Conservation (phyloP, 1,140 invertebrate genomes). For the Medauroidea extradentata region DNA sequence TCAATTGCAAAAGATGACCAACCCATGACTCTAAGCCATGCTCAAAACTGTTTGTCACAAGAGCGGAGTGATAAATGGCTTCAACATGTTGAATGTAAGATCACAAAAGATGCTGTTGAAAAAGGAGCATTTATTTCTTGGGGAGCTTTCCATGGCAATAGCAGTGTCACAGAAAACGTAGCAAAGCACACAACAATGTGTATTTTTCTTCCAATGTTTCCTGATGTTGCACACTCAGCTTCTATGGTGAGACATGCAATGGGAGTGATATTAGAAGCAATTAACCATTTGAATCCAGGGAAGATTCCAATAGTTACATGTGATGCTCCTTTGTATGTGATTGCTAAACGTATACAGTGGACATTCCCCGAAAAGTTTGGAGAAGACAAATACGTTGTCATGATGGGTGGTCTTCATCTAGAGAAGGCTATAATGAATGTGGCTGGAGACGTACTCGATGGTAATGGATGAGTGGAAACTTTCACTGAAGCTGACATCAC, state of each 20-base stretch:
- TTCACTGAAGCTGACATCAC: conserved; percentile 1
- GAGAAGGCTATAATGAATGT: conserved; percentile 2
- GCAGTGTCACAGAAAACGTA: neutral
- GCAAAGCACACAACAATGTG: neutral
- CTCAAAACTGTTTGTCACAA: neutral
- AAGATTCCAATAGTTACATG: conserved; percentile 22
- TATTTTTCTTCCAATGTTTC: conserved; percentile 16
- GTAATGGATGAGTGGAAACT: conserved; percentile 7
- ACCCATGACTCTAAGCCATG: neutral
- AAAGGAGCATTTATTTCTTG: neutral
- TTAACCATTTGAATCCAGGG: conserved; percentile 21
- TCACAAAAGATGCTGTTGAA: too few species aligned
- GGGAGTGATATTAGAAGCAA: conserved; percentile 11
- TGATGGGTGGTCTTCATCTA: conserved; percentile 9
- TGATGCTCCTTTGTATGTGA: conserved; percentile 24
- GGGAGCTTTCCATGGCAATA: neutral
- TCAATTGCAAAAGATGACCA: neutral
- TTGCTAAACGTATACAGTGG: conserved; percentile 27
- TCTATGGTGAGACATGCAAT: conserved; percentile 19
- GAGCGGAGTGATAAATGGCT: neutral
- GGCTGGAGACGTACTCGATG: conserved; percentile 8
- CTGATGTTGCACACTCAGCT: conserved; percentile 10
- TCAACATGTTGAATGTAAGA: too few species aligned
- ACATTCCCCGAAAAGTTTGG: conserved; percentile 6
- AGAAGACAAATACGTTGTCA: conserved; percentile 11